Conservation (phyloP, 1,140 invertebrate genomes). For the Parapsyche elsis region DNA sequence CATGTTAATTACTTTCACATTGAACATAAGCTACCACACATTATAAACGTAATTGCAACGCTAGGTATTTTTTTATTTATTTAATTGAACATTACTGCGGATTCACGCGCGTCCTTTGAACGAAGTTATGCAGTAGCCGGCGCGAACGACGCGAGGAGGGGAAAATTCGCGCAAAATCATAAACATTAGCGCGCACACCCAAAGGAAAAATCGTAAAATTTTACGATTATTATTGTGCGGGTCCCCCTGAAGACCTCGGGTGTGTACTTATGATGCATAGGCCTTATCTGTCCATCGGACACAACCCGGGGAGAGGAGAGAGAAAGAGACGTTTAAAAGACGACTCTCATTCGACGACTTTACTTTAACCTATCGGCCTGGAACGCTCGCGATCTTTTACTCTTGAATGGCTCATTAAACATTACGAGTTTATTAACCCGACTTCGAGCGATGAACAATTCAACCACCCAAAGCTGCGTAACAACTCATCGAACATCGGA, state of each 20-base stretch:
- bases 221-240: slow-evolving; percentile 52
- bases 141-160: background rate
- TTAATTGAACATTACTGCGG: no score
- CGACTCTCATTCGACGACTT: background rate
- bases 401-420: slow-evolving; percentile 19
- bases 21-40: no score
- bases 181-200: slow-evolving; percentile 34
- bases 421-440: slow-evolving; percentile 35
- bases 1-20: no score
- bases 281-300: slow-evolving; percentile 1
- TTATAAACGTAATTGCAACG: no score
- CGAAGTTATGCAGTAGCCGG: background rate
- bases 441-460: background rate
- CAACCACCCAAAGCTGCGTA: no score
- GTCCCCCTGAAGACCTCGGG: background rate
- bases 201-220: slow-evolving; percentile 52
- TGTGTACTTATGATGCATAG: background rate
- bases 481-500: no score
- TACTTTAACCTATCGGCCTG: background rate
- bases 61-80: no score
- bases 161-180: slow-evolving; percentile 49
- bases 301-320: no score
- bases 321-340: no score
- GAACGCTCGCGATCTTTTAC: background rate
- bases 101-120: no score